Percentiles rank a stretch among this genome's conserved stretches.
Conservation (phyloP, 1,140 invertebrate genomes). For the Anagrus nilaparvatae region DNA sequence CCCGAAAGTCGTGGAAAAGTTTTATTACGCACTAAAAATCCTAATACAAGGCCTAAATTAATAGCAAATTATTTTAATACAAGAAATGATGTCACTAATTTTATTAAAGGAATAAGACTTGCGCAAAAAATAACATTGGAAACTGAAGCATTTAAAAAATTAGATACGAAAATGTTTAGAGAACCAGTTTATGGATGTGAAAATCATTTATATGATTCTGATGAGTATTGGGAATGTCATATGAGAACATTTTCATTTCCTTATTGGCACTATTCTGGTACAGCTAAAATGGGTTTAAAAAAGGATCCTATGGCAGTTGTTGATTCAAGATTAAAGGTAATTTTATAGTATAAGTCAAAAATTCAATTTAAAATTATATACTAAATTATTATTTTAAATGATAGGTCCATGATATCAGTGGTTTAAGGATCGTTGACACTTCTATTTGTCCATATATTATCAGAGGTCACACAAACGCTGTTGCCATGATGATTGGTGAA, state of each 20-base stretch:
- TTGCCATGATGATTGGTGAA: too few species aligned
- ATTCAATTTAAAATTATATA: too few species aligned
- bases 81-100: slow-evolving; percentile 52
- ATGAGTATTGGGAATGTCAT: slow-evolving; percentile 66
- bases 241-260: slow-evolving; percentile 55
- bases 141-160: slow-evolving; percentile 47
- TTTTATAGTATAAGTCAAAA: too few species aligned
- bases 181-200: slow-evolving; percentile 55
- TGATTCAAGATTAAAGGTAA: slow-evolving; percentile 49
- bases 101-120: slow-evolving; percentile 52
- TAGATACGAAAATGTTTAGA: slow-evolving; percentile 50
- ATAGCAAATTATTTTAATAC: slow-evolving; percentile 69
- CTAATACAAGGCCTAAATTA: slow-evolving; percentile 66
- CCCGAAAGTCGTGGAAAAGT: slow-evolving; percentile 68
- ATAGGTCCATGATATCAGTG: too few species aligned
- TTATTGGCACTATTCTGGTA: slow-evolving; percentile 70
- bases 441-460: too few species aligned
- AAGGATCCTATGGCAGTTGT: slow-evolving; percentile 60
- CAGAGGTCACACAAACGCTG: too few species aligned
- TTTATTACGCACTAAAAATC: slow-evolving; percentile 53
- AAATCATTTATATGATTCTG: slow-evolving; percentile 50
- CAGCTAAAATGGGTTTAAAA: slow-evolving; percentile 73
- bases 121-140: slow-evolving; percentile 48
- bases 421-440: too few species aligned
- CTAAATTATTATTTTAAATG: too few species aligned